These are phyloP conservation scores for Drosophila parabipectinata DNA, from an alignment of 1,140 invertebrate genomes.

Conservation along the genomic window DNA sequence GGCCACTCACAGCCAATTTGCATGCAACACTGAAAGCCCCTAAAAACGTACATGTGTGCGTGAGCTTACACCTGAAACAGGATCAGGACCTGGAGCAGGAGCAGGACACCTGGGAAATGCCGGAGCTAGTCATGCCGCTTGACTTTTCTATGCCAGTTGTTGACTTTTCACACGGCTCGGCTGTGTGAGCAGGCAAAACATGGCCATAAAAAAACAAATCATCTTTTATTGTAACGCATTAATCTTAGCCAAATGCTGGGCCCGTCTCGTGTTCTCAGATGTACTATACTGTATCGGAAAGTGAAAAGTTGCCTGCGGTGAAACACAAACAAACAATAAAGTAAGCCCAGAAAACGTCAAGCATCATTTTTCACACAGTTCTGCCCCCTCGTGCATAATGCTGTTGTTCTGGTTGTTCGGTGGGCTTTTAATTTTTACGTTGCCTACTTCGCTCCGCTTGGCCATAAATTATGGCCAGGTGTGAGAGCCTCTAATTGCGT, in stretches of 20 bases:
- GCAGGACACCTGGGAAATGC: slow-evolving; percentile 42
- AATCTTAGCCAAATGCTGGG: slow-evolving; percentile 59
- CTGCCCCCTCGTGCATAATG: slow-evolving; percentile 15
- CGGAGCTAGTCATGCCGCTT: slow-evolving; percentile 20
- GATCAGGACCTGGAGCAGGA: slow-evolving; percentile 7
- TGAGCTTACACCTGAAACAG: slow-evolving; percentile 48
- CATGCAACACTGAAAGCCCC: slow-evolving; percentile 59
- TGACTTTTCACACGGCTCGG: slow-evolving; percentile 65
- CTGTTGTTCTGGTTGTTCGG: slow-evolving; percentile 4
- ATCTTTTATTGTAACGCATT: slow-evolving; percentile 79
- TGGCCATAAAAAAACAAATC: slow-evolving; percentile 61
- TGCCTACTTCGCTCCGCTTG: slow-evolving; percentile 53
- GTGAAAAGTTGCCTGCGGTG: slow-evolving; percentile 53
- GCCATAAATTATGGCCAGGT: slow-evolving; percentile 69
- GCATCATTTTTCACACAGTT: slow-evolving; percentile 49
- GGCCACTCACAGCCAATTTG: slow-evolving; percentile 64
- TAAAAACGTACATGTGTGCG: slow-evolving; percentile 40
- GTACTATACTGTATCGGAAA: slow-evolving; percentile 39
- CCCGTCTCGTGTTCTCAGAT: background rate
- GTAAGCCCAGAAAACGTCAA: slow-evolving; percentile 12
- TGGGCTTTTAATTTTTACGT: slow-evolving; percentile 53
- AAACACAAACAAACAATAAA: slow-evolving; percentile 21
- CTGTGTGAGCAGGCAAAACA: slow-evolving; percentile 34
- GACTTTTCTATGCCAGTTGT: slow-evolving; percentile 67
- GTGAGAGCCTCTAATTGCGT: slow-evolving; percentile 71